Conservation (phyloP, 2,888 invertebrate species). For the Cataglyphis livida region DNA sequence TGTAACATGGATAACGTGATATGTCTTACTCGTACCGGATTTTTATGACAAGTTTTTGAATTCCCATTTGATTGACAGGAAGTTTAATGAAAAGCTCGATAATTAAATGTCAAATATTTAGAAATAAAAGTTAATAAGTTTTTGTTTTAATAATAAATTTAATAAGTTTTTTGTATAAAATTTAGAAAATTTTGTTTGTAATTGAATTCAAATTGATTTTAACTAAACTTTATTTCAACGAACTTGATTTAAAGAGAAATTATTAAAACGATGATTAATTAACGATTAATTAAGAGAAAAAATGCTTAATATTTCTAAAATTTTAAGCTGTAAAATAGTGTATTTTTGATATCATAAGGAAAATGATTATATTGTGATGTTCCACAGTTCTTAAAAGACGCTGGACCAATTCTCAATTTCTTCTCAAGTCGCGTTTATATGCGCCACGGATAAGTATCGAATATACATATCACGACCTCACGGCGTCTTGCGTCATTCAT, state of each 20-base stretch:
- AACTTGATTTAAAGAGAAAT: neutral
- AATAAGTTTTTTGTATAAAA: neutral
- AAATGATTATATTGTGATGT: neutral
- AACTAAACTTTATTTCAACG: neutral
- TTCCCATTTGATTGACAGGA: neutral
- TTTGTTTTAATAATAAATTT: neutral
- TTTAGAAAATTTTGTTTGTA: neutral
- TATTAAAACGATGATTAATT: neutral
- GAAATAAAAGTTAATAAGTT: neutral
- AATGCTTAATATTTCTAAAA: neutral
- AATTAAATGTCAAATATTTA: constrained; percentile 21
- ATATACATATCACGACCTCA: constrained; percentile 67
- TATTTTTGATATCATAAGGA: neutral
- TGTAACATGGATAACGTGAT: neutral
- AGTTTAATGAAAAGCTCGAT: neutral
- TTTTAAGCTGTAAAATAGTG: neutral
- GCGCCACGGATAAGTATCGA: constrained; percentile 70
- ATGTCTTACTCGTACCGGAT: neutral
- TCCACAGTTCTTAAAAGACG: neutral
- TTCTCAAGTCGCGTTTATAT: constrained; percentile 49
- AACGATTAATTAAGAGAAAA: neutral
- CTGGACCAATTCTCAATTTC: constrained; percentile 19
- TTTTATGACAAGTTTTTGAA: constrained; percentile 22
- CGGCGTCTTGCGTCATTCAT: constrained; percentile 77
- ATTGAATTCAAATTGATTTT: neutral